A percentile compares a stretch with the other conserved stretches of the same genome.
Evolutionary conservation across 2,888 invertebrate genomes (phyloP).

Genomic region (Amblyjoppa fuscipennis): DNA sequence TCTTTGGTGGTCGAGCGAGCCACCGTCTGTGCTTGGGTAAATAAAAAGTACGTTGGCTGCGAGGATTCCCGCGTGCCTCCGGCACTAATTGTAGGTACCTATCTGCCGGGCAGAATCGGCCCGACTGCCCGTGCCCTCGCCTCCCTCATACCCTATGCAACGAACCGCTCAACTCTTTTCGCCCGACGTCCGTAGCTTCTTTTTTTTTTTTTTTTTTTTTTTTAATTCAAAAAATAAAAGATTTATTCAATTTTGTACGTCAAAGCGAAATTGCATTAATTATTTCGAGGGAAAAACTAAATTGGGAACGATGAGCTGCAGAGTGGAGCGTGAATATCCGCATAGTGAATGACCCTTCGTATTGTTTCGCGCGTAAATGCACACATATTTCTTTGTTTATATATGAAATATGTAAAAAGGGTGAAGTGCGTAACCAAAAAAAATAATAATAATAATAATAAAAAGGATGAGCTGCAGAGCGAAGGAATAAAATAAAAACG

Average conservation of each 20-base stretch:
- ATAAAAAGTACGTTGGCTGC: conserved; percentile 67
- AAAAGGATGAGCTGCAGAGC: too few species aligned
- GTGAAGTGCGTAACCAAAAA: too few species aligned
- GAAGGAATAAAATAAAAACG: not conserved
- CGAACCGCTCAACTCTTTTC: conserved; percentile 22
- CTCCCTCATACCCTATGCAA: conserved; percentile 5
- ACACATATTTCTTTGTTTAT: too few species aligned
- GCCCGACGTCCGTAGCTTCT: not conserved
- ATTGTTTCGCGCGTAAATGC: not conserved
- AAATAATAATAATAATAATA: too few species aligned
- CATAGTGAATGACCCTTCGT: too few species aligned
- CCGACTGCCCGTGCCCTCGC: conserved; percentile 25
- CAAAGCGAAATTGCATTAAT: conserved; percentile 33
- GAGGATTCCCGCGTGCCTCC: conserved; percentile 62
- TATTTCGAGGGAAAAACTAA: conserved; percentile 20
- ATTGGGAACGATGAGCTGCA: too few species aligned
- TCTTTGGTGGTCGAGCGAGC: conserved; percentile 63
- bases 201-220: not conserved
- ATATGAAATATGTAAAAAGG: not conserved
- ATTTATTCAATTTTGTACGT: not conserved
- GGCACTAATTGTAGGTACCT: conserved; percentile 67
- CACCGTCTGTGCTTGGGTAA: conserved; percentile 48
- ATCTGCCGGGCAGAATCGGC: conserved; percentile 36
- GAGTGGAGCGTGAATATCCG: not conserved
- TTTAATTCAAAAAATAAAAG: too few species aligned